Base-by-base conservation (phyloP, 2,113 vertebrate species). In the Lipotes vexillifer region DNA sequence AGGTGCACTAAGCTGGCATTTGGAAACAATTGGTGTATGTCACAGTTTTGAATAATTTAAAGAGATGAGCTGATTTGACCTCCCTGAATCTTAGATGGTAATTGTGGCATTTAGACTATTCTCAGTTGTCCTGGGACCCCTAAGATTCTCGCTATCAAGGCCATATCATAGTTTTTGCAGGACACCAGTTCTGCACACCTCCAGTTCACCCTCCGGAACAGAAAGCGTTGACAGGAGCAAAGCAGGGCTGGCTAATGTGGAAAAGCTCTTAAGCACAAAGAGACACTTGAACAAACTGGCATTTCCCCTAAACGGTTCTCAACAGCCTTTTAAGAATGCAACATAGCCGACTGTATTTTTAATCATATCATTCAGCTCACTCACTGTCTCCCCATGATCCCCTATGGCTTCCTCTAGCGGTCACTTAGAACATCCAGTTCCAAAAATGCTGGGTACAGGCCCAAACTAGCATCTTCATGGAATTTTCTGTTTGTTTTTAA, bases 401-500 rank as follows among this genome's bases (percentile, higher is more conserved):
- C 41, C 1, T 5, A 29, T 3, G 55, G 6, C 61, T 97, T 93
- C 61, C 55, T 72, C 90, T 71, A 44, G 38, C 69, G 81, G 75
- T n/a, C 59, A 29, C 72, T 65, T 66, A 57, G 52, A 82, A 84
- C 46, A 90, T 44, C 61, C 63, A 72, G 84, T 90, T 88, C 46
- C 33, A 25, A 63, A 92, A 90, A 10, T 33, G 15, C 66, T 31
- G 55, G 71, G 66, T 9, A 11, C 20, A 27, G 8, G 44, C 65
- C 55, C 25, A 89, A 57, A 31, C 27, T 38, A 91, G 38, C 5
- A 6, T 75, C 93, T 95, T 96, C 44, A 71, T 85, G 80, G 90
- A 38, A 63, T 90, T 90, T 92, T 88, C 88, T 96, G 55, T 86
- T 94, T 97, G 86, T 83, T 82, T 94, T 20, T 23, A 38, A 91